Percentiles rank a stretch among this genome's conserved stretches.
Evolutionary conservation across 2,888 invertebrate genomes (phyloP).

Genomic region (Nudaria mundana): DNA sequence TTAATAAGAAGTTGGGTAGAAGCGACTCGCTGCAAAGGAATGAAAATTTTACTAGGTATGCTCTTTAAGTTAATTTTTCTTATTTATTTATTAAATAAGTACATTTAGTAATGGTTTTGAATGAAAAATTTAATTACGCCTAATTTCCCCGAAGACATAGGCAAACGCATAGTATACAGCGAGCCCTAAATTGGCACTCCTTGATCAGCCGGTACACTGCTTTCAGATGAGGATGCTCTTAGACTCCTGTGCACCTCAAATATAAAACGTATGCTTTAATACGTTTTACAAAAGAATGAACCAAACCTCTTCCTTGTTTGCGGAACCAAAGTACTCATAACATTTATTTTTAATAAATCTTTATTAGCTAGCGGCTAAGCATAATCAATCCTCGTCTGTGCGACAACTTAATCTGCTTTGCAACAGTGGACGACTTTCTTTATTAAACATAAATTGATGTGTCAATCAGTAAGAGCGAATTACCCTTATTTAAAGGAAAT

Average conservation of each 20-base stretch:
- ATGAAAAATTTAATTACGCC: too few species aligned
- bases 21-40: background rate
- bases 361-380: conserved; percentile 20
- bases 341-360: conserved; percentile 24
- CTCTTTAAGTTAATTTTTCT: background rate
- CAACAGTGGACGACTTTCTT: conserved; percentile 24
- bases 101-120: too few species aligned
- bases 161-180: too few species aligned
- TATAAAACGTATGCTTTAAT: too few species aligned
- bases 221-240: too few species aligned
- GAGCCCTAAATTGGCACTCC: too few species aligned
- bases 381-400: conserved; percentile 39
- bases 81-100: too few species aligned
- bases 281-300: background rate
- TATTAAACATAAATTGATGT: conserved; percentile 24
- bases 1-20: background rate
- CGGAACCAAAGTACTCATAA: conserved; percentile 24
- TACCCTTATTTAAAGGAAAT: conserved; percentile 12
- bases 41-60: background rate
- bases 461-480: conserved; percentile 26
- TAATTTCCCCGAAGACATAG: too few species aligned
- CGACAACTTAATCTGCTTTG: conserved; percentile 43
- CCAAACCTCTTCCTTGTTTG: background rate
- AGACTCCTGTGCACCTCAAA: too few species aligned
- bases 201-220: too few species aligned